phyloP scores from a whole-genome alignment of 2,888 invertebrate species.

The Microchrysa polita region DNA sequence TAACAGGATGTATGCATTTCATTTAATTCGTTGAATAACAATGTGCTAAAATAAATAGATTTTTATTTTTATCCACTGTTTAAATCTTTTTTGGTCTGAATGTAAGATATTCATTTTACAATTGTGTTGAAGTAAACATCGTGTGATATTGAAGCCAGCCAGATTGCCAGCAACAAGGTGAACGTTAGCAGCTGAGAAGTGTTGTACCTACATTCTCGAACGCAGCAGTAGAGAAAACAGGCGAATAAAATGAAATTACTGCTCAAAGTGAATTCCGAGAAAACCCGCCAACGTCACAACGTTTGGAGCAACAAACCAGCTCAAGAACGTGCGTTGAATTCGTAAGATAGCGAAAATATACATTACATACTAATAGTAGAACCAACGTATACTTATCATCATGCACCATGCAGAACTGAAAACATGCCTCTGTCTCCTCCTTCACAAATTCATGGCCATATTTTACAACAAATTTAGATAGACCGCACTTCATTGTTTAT shows the following conservation, averaged over 20 bases:
- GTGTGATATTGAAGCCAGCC: conserved; percentile 22
- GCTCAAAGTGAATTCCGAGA: conserved; percentile 62
- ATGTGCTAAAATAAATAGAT: neutral
- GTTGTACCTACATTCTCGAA: neutral
- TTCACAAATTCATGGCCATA: neutral
- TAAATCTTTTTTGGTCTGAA: neutral
- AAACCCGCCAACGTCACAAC: conserved; percentile 57
- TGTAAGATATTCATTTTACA: conserved; percentile 16
- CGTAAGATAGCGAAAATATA: conserved; percentile 24
- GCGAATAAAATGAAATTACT: conserved; percentile 59
- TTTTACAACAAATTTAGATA: neutral
- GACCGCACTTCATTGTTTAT: neutral
- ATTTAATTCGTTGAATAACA: neutral
- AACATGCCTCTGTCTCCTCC: neutral
- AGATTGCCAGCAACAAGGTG: conserved; percentile 1
- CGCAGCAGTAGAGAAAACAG: neutral
- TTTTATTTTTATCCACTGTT: conserved; percentile 17
- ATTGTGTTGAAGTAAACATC: conserved; percentile 9
- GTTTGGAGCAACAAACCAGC: conserved; percentile 16
- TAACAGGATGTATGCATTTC: neutral
- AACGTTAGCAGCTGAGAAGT: conserved; percentile 8
- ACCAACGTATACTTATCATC: too few species aligned
- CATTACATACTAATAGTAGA: too few species aligned
- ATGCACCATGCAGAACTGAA: neutral
- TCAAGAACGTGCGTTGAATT: conserved; percentile 40